Evolutionary conservation across 1,140 invertebrate species (phyloP), one percentile per base, ranked within the genome.

Genomic region (Wasmannia auropunctata): DNA sequence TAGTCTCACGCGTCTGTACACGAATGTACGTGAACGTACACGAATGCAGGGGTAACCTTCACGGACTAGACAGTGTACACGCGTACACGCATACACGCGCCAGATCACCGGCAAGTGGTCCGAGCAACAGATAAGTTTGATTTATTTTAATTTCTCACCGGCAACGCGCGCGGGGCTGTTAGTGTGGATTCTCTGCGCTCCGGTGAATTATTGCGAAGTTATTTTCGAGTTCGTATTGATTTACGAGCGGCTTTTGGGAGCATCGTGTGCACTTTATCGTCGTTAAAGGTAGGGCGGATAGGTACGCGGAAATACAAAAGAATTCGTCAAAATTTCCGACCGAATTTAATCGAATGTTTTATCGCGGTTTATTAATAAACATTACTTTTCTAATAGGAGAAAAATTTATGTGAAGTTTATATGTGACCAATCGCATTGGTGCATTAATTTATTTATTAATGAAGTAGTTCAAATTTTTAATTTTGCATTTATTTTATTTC

Each of bases 101-200:
- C 91, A 90, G 91, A 92, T 92, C 92, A 91, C 85, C 88, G 85
- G 91, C 88, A 89, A 91, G 91, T 91, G 88, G 88, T 74, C 65
- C 85, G 91, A 88, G 91, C 90, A 92, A 91, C 91, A 94, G 93
- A 94, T 94, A 94, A 94, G 91, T 93, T 92, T 93, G 93, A 94
- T 94, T 94, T 94, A 94, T 94, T 92, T 94, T 93, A 92, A 93
- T 94, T 94, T 94, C 89, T 91, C 92, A 90, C 77, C 74, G 72
- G 85, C 77, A 88, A 88, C 87, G 87, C 86, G 76, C 80, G 79
- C 79, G 89, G 80, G 62, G 77, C 84, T 76, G 88, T 90, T 90
- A 76, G 86, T 65, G 81, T 76, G 79, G 87, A 90, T 90, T 88
- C 69, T 74, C 89, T 60, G 60, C 69, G 22, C 75, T 81, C 69